Evolutionary conservation across 2,797 vertebrate genomes (phyloP).

Genomic region (Alca torda): DNA sequence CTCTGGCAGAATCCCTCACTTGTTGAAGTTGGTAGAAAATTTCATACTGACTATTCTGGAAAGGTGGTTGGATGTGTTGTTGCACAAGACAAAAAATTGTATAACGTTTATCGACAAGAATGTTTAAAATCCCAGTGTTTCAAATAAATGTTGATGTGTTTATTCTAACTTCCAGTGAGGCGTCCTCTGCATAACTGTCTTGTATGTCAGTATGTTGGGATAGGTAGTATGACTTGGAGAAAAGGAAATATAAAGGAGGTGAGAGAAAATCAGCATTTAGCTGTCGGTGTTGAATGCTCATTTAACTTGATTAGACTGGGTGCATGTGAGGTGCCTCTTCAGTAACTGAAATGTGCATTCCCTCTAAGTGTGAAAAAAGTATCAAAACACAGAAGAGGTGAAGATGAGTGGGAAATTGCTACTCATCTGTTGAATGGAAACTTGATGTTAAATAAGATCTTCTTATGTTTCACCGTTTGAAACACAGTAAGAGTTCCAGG

Average conservation of each 20-base stretch:
- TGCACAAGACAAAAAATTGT: neutral
- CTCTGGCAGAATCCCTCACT: neutral
- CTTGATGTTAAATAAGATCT: conserved; percentile 69
- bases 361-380: neutral
- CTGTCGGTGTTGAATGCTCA: neutral
- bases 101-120: neutral
- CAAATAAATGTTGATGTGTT: neutral
- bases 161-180: neutral
- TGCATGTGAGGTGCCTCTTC: neutral
- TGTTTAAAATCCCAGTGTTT: neutral
- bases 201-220: neutral
- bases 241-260: neutral
- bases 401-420: conserved; percentile 35
- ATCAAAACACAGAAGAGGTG: neutral
- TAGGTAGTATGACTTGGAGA: neutral
- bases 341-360: neutral
- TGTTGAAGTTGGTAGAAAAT: neutral
- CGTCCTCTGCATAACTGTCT: neutral
- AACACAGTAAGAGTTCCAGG: conserved; percentile 69
- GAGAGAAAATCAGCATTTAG: neutral
- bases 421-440: conserved; percentile 68
- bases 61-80: neutral
- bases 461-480: conserved; percentile 68
- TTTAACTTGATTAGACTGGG: neutral
- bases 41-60: neutral